Percentiles rank a stretch among this genome's conserved stretches.
phyloP scores from a whole-genome alignment of 2,888 invertebrate species.

The Caenorhabditis japonica region DNA sequence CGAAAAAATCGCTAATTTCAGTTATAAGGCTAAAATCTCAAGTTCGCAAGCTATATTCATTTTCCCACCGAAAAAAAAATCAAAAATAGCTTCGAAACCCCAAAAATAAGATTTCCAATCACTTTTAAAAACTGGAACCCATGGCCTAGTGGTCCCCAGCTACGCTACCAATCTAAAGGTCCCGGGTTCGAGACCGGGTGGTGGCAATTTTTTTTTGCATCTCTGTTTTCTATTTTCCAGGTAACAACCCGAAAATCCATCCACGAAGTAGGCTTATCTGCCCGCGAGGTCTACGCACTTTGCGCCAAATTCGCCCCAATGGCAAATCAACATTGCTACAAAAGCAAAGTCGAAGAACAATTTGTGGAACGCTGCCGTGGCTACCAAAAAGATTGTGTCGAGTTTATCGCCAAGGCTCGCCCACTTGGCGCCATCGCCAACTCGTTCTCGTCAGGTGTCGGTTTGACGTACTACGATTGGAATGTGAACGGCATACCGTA shows the following conservation, averaged over 20 bases:
- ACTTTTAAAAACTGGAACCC: too few relatives aligned
- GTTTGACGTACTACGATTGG: slow-evolving; percentile 68
- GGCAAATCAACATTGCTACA: slow-evolving; percentile 69
- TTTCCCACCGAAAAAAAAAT: too few relatives aligned
- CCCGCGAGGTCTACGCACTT: slow-evolving; percentile 56
- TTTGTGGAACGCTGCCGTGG: slow-evolving; percentile 68
- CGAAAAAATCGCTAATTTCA: too few relatives aligned
- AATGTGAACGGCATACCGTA: slow-evolving; percentile 72
- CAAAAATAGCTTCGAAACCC: too few relatives aligned
- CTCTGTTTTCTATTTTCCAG: too few relatives aligned
- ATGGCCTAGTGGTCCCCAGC: too few relatives aligned
- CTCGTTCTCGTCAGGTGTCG: slow-evolving; percentile 69
- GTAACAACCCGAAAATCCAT: slow-evolving; percentile 51
- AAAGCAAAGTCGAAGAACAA: slow-evolving; percentile 60
- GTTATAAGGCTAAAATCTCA: too few relatives aligned
- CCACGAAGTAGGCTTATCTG: slow-evolving; percentile 53
- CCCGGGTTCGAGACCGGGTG: too few relatives aligned
- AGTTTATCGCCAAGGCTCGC: slow-evolving; percentile 52
- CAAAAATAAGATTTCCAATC: too few relatives aligned
- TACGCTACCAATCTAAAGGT: too few relatives aligned
- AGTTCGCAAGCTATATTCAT: too few relatives aligned
- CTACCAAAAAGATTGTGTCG: slow-evolving; percentile 64
- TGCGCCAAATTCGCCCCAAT: slow-evolving; percentile 65
- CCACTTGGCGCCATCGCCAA: slow-evolving; percentile 71
- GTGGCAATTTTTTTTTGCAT: too few relatives aligned